Conservation (phyloP, 2,797 vertebrate species). For the Eulemur rubriventer region DNA sequence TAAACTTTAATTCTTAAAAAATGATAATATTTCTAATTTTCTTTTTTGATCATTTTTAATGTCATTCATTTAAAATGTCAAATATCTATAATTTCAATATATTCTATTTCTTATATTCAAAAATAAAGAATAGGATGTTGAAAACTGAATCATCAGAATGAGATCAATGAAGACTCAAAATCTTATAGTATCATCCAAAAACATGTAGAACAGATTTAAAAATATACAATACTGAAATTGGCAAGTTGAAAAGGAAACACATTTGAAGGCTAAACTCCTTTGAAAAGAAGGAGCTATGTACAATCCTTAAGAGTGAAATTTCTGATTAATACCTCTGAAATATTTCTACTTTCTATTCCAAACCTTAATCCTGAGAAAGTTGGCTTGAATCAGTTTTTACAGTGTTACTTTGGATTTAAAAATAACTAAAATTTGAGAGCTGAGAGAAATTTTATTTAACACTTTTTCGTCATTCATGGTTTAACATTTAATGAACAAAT, state of each 20-base stretch:
- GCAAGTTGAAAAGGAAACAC: not conserved
- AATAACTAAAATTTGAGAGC: not conserved
- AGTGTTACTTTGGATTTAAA: not conserved
- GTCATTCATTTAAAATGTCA: not conserved
- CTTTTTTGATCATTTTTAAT: not conserved
- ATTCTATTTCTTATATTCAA: not conserved
- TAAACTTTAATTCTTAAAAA: not conserved
- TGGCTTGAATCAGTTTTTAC: not conserved
- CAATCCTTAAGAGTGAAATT: not conserved
- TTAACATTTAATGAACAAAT: constrained; percentile 17
- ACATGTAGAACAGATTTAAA: not conserved
- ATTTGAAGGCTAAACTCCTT: not conserved
- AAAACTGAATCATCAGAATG: not conserved
- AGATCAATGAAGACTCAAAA: not conserved
- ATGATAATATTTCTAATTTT: not conserved
- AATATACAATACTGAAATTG: not conserved
- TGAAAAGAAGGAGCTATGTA: not conserved
- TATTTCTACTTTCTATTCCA: not conserved
- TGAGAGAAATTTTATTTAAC: not conserved
- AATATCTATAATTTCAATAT: not conserved
- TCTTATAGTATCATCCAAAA: not conserved
- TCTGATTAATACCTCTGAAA: not conserved
- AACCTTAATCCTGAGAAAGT: not conserved
- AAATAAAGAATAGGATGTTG: not conserved
- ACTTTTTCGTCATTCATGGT: not conserved